phyloP scores from a whole-genome alignment of 2,113 vertebrate genomes.

The Oreochromis tanganicae region DNA sequence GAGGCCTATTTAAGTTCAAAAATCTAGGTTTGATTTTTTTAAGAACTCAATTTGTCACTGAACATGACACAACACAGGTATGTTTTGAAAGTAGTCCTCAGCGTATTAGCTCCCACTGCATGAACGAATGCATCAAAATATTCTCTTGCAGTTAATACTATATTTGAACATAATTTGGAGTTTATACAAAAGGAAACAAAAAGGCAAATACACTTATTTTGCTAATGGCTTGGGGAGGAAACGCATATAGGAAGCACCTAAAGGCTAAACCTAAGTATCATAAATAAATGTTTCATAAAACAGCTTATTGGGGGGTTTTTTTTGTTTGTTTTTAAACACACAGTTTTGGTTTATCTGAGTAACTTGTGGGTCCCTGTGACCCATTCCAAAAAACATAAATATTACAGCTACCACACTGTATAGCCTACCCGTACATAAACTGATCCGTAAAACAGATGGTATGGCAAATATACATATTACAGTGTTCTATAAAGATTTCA shows the following conservation, averaged over 20 bases:
- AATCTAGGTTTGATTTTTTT: neutral
- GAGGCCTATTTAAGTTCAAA: neutral
- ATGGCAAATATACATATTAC: slow-evolving; percentile 62
- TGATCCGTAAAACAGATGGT: slow-evolving; percentile 31
- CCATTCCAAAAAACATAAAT: slow-evolving; percentile 58
- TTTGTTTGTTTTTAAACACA: slow-evolving; percentile 15
- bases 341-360: slow-evolving; percentile 63
- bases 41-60: neutral
- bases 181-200: slow-evolving; percentile 8
- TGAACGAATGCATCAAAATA: neutral
- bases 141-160: slow-evolving; percentile 8
- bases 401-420: slow-evolving; percentile 51
- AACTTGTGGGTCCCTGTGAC: slow-evolving; percentile 24
- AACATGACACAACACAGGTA: neutral
- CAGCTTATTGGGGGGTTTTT: slow-evolving; percentile 52
- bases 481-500: slow-evolving; percentile 57
- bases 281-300: slow-evolving; percentile 67
- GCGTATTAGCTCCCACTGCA: neutral
- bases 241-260: slow-evolving; percentile 4
- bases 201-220: slow-evolving; percentile 4
- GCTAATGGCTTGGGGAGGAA: neutral
- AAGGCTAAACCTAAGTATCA: slow-evolving; percentile 26
- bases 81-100: neutral
- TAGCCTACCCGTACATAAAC: slow-evolving; percentile 62
- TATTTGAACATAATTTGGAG: slow-evolving; percentile 8